Conservation (phyloP, 2,797 vertebrate genomes). For the Eulemur rubriventer region DNA sequence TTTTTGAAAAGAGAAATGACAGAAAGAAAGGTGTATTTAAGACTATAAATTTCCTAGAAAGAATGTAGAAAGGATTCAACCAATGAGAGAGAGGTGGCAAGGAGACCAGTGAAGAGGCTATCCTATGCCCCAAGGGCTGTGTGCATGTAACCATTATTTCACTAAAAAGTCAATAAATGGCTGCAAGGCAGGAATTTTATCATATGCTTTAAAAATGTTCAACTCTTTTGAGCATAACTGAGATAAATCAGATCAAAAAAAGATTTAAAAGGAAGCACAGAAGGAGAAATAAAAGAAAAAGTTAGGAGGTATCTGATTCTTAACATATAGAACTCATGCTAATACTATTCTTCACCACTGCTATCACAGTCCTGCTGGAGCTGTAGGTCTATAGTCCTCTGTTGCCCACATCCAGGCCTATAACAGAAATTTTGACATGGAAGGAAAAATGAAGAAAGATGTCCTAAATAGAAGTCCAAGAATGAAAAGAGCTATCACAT, state of each 20-base stretch:
- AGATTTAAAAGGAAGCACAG: not conserved
- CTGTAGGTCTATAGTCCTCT: not conserved
- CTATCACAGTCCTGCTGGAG: fast-evolving
- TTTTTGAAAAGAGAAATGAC: conserved; percentile 50
- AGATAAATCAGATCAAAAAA: conserved; percentile 20
- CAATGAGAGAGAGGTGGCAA: not conserved
- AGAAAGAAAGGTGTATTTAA: conserved; percentile 55
- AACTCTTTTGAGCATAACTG: not conserved
- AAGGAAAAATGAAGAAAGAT: not conserved
- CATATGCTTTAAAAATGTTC: conserved; percentile 42
- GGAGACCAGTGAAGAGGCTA: conserved; percentile 6
- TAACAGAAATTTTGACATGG: not conserved
- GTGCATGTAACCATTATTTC: conserved; percentile 41
- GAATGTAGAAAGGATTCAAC: conserved; percentile 26
- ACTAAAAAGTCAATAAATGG: conserved; percentile 49
- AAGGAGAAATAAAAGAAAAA: not conserved
- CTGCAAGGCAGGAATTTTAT: conserved; percentile 49
- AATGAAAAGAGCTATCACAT: not conserved
- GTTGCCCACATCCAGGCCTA: not conserved
- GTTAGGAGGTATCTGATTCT: not conserved
- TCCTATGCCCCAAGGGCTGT: not conserved
- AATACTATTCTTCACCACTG: not conserved
- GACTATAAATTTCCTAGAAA: conserved; percentile 57
- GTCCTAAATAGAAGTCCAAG: not conserved
- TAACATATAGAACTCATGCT: not conserved